Evolutionary conservation across 2,797 vertebrate species (phyloP), one percentile per base, ranked within the genome.

Genomic region (Eulemur albifrons): DNA sequence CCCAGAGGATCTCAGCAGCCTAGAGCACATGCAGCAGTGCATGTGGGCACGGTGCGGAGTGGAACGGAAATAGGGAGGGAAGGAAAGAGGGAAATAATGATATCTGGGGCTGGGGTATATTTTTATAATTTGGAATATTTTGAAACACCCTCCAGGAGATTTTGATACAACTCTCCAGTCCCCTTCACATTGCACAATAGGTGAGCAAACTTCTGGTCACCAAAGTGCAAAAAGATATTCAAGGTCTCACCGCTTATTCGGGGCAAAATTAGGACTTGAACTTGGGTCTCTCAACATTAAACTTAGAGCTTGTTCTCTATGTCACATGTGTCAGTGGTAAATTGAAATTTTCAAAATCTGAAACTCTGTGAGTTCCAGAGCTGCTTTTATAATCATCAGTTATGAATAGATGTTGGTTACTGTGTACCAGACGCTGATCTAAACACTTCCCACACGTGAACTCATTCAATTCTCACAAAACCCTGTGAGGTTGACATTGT

Each of bases 21-120:
- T 15, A 7, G 25, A 23, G n/a, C n/a, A 2, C 2, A 3, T 8
- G 0, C 2, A 1, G 27, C 52, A 4, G 7, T 10, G 15, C 61
- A 7, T n/a, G 12, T 1, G 21, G 25, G 17, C 2, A 5, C n/a
- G 7, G 6, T 2, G 5, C 23, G 4, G 61, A 35, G 2, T 20
- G 2, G 43, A 32, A 35, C 4, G 1, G 40, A 67, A 63, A 57
- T 12, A 45, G 3, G 7, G n/a, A 67, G 5, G 61, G 73, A 89
- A 21, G 38, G 43, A 30, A 81, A 75, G 25, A 50, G 20, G 35
- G 25, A 30, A 25, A 73, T 40, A n/a, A 91, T 21, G 43, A 50
- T 12, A 69, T 23, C 12, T 14, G 20, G 27, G 7, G 20, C 48
- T 30, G 20, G 23, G 13, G 1, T 30, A 2, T 17, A 81, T 63